A percentile compares a stretch with the other conserved stretches of the same genome.
Conservation (phyloP, 1,140 invertebrate species). For the Acromyrmex charruanus region DNA sequence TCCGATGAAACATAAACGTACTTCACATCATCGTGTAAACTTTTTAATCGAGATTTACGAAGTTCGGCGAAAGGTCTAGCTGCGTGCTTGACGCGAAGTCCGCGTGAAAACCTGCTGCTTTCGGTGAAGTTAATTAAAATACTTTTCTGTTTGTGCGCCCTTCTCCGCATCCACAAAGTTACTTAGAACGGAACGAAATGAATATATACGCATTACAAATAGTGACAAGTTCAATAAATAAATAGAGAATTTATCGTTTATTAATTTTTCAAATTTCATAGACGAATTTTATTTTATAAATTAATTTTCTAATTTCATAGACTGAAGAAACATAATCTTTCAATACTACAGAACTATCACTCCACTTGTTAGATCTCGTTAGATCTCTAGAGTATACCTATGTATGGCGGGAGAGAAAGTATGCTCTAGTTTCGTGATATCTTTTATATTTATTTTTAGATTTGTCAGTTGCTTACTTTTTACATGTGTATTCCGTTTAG, state of each 20-base stretch:
- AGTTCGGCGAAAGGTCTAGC: constrained; percentile 36
- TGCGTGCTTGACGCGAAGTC: constrained; percentile 58
- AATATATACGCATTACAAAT: constrained; percentile 18
- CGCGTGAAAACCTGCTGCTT: constrained; percentile 41
- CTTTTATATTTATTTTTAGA: constrained; percentile 15
- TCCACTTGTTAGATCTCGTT: background rate
- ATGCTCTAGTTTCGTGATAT: background rate
- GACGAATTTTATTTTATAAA: too few relatives aligned
- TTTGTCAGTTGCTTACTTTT: constrained; percentile 9
- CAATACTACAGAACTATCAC: background rate
- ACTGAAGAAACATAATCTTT: background rate
- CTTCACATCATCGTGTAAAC: constrained; percentile 51
- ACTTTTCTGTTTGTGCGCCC: constrained; percentile 26
- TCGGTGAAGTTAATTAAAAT: constrained; percentile 57
- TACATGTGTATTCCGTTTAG: constrained; percentile 17
- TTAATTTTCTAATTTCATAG: background rate
- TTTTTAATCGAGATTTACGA: constrained; percentile 63
- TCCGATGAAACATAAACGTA: constrained; percentile 46
- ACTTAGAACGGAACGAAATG: background rate
- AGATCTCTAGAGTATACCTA: too few relatives aligned
- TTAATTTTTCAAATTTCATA: too few relatives aligned
- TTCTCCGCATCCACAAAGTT: background rate
- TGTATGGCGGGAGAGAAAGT: background rate
- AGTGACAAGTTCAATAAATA: background rate
- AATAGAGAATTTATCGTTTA: background rate